Conservation (phyloP, 2,888 invertebrate species). For the Synanthedon formicaeformis region DNA sequence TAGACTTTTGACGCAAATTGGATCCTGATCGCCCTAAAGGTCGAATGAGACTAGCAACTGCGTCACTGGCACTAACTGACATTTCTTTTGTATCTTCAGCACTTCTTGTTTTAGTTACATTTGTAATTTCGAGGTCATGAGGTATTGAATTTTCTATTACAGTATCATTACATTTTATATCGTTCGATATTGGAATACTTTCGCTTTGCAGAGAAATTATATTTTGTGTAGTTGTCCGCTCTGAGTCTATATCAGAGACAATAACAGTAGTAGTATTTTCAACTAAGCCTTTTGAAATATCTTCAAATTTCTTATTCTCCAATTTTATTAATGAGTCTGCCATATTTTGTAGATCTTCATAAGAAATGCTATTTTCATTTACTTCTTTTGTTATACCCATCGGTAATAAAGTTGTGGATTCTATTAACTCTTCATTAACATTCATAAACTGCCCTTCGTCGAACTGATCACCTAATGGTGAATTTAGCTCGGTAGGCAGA, state of each 20-base stretch:
- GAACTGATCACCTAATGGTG: no score
- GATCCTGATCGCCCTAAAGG: not conserved
- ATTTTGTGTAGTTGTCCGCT: no score
- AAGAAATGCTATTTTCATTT: slow-evolving; percentile 9
- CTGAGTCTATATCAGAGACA: no score
- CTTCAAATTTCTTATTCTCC: not conserved
- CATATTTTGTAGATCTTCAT: slow-evolving; percentile 38
- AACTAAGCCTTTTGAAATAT: no score
- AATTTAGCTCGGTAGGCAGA: no score
- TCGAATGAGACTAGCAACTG: slow-evolving; percentile 6
- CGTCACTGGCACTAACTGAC: slow-evolving; percentile 22
- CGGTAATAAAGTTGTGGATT: slow-evolving; percentile 1
- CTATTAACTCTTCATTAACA: not conserved
- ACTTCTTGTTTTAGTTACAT: no score
- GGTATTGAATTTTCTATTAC: no score
- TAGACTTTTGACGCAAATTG: slow-evolving; percentile 6
- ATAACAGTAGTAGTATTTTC: no score
- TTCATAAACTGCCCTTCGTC: not conserved
- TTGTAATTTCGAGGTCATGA: no score
- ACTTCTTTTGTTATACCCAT: not conserved
- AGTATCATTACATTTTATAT: no score
- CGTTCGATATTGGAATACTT: no score
- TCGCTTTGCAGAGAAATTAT: no score
- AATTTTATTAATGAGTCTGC: slow-evolving; percentile 34
- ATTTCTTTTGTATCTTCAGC: not conserved